Percentiles rank a stretch among this genome's conserved stretches.
Evolutionary conservation across 2,113 vertebrate species (phyloP).

Genomic region (Melanotaenia duboulayi): DNA sequence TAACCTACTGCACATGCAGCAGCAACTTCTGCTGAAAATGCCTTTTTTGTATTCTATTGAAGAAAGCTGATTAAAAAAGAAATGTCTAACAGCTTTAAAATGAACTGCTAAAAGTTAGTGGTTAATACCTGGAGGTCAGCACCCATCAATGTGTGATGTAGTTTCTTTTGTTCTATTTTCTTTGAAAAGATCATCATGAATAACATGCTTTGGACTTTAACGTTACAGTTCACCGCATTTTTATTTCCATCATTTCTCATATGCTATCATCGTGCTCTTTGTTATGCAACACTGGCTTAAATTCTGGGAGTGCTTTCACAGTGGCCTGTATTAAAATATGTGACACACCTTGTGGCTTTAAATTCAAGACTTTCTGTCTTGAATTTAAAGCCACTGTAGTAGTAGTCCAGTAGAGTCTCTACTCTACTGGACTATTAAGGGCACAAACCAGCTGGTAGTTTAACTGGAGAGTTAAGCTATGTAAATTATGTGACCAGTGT

Average conservation of each 20-base stretch:
- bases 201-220: conserved; percentile 16
- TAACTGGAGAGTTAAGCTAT: conserved; percentile 1
- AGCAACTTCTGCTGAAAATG: too few relatives aligned
- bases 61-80: too few relatives aligned
- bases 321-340: conserved; percentile 41
- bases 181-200: not conserved
- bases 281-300: conserved; percentile 26
- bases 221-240: conserved; percentile 30
- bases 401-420: too few relatives aligned
- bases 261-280: conserved; percentile 27
- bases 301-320: conserved; percentile 40
- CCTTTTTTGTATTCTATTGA: too few relatives aligned
- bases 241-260: conserved; percentile 22
- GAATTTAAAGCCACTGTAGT: too few relatives aligned
- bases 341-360: not conserved
- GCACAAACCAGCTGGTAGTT: not conserved
- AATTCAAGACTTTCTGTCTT: too few relatives aligned
- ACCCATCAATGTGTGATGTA: too few relatives aligned
- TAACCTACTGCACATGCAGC: too few relatives aligned
- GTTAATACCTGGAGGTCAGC: too few relatives aligned
- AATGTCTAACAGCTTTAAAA: too few relatives aligned
- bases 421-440: not conserved
- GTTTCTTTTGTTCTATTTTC: not conserved
- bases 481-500: not conserved
- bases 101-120: too few relatives aligned